Percentiles rank a stretch among this genome's conserved stretches.
Evolutionary conservation across 2,113 vertebrate species (phyloP).

Genomic region (Notarius quadriscutis): DNA sequence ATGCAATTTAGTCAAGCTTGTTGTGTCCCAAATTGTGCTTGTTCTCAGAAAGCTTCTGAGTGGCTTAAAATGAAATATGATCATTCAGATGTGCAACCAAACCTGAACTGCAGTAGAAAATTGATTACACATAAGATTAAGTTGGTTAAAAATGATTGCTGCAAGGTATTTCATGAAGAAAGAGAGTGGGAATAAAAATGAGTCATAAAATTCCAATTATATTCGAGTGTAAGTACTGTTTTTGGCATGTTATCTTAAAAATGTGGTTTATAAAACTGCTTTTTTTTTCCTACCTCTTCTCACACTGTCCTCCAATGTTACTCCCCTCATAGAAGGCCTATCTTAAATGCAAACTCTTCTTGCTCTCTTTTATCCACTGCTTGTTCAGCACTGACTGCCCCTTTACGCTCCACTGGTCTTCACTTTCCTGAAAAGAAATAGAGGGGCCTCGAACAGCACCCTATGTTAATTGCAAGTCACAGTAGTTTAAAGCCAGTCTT

Average conservation of each 20-base stretch:
- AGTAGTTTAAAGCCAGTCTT: conserved; percentile 31
- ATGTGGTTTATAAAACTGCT: background rate
- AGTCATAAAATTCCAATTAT: background rate
- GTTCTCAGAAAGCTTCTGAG: background rate
- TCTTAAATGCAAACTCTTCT: conserved; percentile 31
- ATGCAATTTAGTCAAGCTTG: background rate
- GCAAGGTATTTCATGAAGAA: background rate
- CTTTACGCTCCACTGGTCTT: conserved; percentile 51
- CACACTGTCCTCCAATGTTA: background rate
- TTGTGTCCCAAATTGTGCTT: background rate
- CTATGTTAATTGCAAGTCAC: conserved; percentile 43
- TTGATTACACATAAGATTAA: background rate
- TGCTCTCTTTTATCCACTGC: conserved; percentile 38
- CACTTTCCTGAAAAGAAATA: conserved; percentile 52
- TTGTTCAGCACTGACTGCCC: conserved; percentile 37
- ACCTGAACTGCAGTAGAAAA: background rate
- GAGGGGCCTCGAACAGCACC: conserved; percentile 43
- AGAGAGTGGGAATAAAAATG: background rate
- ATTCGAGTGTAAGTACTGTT: background rate
- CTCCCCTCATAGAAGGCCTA: conserved; percentile 10
- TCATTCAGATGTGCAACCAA: background rate
- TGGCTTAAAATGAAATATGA: background rate
- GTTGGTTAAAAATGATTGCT: background rate
- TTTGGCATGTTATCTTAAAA: background rate
- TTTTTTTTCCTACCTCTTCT: background rate